Evolutionary conservation across 2,888 invertebrate species (phyloP).

Genomic region (Drosophila aldrichi): DNA sequence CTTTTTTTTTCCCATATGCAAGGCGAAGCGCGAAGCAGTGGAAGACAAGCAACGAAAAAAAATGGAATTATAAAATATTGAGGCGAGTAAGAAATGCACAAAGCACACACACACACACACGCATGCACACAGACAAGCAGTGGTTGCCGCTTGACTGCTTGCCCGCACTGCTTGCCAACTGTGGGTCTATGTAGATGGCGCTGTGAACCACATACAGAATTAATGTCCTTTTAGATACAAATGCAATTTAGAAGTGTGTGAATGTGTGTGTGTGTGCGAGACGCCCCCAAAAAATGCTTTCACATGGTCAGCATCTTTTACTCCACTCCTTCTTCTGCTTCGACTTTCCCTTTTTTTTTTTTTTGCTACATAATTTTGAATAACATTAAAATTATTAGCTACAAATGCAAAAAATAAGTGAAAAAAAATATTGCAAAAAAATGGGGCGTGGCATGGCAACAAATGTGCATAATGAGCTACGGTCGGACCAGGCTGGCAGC

Average conservation of each 20-base stretch:
- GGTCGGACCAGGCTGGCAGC: slow-evolving; percentile 55
- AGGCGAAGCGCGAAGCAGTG: not conserved
- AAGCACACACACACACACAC: slow-evolving; percentile 42
- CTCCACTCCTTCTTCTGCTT: slow-evolving; percentile 12
- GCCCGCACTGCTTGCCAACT: slow-evolving; percentile 39
- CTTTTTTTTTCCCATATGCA: slow-evolving; percentile 11
- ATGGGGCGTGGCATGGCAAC: slow-evolving; percentile 73
- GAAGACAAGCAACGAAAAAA: slow-evolving; percentile 40
- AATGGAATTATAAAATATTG: slow-evolving; percentile 81
- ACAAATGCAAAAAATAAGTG: slow-evolving; percentile 51
- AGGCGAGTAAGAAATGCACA: slow-evolving; percentile 74
- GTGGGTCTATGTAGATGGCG: slow-evolving; percentile 35
- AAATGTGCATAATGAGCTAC: slow-evolving; percentile 84
- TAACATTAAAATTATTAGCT: slow-evolving; percentile 84
- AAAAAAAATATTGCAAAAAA: slow-evolving; percentile 8
- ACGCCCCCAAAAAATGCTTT: slow-evolving; percentile 59
- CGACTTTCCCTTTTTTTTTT: slow-evolving; percentile 45
- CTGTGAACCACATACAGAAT: slow-evolving; percentile 61
- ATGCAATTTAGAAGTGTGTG: slow-evolving; percentile 77
- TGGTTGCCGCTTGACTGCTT: slow-evolving; percentile 30
- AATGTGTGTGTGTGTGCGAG: slow-evolving; percentile 23
- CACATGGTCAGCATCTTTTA: slow-evolving; percentile 52
- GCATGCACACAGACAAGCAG: slow-evolving; percentile 27
- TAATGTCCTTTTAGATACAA: slow-evolving; percentile 81
- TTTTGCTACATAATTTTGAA: slow-evolving; percentile 77